Evolutionary conservation across 2,113 vertebrate genomes (phyloP).

Genomic region (Eonycteris spelaea): DNA sequence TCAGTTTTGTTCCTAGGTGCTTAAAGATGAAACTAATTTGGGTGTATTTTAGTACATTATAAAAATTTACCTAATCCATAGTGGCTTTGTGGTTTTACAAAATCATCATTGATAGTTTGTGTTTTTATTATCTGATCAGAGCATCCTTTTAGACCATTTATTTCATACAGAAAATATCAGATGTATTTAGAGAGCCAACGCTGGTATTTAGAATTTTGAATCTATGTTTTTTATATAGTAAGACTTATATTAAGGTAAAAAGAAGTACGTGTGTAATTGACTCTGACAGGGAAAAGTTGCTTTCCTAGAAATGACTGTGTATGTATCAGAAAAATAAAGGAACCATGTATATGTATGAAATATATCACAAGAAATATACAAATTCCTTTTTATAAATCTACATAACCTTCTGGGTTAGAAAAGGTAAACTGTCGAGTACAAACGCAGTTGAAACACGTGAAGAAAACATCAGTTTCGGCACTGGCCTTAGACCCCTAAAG

Average conservation of each 20-base stretch:
- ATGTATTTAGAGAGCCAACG: background rate
- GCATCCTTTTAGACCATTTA: background rate
- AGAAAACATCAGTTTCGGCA: background rate
- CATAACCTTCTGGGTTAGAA: background rate
- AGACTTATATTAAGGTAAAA: background rate
- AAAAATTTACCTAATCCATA: background rate
- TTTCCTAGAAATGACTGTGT: background rate
- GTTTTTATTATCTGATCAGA: background rate
- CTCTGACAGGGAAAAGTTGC: background rate
- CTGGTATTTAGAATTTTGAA: background rate
- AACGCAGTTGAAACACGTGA: background rate
- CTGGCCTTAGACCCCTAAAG: background rate
- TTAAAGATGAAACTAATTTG: background rate
- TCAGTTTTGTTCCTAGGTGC: background rate
- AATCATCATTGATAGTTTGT: background rate
- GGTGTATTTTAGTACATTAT: background rate
- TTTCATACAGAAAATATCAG: background rate
- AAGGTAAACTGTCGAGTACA: slow-evolving; percentile 10
- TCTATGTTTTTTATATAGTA: background rate
- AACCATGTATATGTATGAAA: background rate
- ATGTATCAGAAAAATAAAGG: background rate
- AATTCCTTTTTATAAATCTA: background rate
- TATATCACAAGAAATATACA: background rate
- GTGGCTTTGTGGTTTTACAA: background rate
- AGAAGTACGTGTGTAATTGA: background rate